Base-by-base conservation (phyloP, 64 coral and sea anemone genomes). In the Porites lutea region DNA sequence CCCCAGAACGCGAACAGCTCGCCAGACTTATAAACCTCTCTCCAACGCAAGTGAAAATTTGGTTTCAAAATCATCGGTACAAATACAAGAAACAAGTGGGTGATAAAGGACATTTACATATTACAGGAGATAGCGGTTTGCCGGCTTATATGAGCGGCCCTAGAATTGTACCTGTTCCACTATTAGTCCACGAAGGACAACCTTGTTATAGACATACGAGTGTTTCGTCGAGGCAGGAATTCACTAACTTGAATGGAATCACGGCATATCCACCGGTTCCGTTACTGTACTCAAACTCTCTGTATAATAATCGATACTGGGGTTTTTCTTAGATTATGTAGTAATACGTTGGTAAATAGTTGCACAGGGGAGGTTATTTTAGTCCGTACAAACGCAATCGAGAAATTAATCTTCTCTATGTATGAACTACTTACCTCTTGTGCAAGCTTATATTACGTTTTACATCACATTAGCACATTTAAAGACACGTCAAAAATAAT, bases 51-150 rank as follows among this genome's bases (percentile, higher is more conserved):
- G 94, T 95, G 50, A 95, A 95, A 91, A 95, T 95, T 67, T 95
- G 94, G 94, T 95, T 95, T 71, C 94, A 95, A 48, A 95, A 95
- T 55, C 94, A 95, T 75, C 94, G 94, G 10, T 95, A 95, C 75
- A 95, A 95, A 91, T 82, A 74, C 66, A 91, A 91, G 72, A 70
- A 82, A 20, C 89, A 91, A 53, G 72, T 91, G 15, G 81, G 89
- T 14, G 89, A 91, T 60, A 80, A 91, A 44, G 89, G 89, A 75
- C 78, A 91, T 61, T 11, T 76, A 51, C 73, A 76, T 13, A 50
- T 83, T 8, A 20, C 66, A 2, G 55, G 79, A 52, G 89, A 91
- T n/a, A 72, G 64, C 8, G 27, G 27, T 37, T 14, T 91, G 81
- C 63, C 81, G 14, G 73, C 73, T 6, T 84, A 51, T 52, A 69